Base-by-base conservation (phyloP, 2,888 invertebrate genomes). In the Tethea ocularis region DNA sequence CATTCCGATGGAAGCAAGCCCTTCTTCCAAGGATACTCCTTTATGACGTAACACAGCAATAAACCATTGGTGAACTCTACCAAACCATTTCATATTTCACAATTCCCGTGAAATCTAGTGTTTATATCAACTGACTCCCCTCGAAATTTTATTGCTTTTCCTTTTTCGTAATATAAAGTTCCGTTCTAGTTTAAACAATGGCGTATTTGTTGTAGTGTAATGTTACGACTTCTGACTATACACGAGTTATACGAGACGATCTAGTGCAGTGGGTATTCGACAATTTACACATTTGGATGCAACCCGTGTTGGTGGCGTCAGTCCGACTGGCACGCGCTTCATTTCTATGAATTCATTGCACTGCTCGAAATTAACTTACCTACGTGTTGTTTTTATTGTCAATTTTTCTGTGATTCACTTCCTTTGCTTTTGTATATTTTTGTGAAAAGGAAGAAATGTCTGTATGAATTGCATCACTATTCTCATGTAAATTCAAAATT, bases 231-330 rank as follows among this genome's bases (percentile, higher is more conserved):
- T 59, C 67, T 58, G 61, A 69, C 65, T 57, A 33, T 61, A 61
- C 57, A 46, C 46, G 29, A 41, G 52, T 29, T n/a, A 62, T 46
- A 52, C 51, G 38, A 64, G 65, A 65, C 62, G 65, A 69, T 71
- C 60, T 64, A 62, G 72, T 62, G 59, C 63, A 74, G 55, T 69
- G 63, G 73, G 71, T 67, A 66, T 60, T 61, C 62, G 71, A 72
- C 20, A 33, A 46, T 20, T 46, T 76, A 72, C 70, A 73, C 75
- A 75, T 86, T 86, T 73, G 66, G 68, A 84, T 85, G 80, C 81
- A 77, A 80, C 82, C 74, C 71, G n/a, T 46, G 72, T 67, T 59
- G 63, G 69, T 65, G 73, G 67, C 70, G 68, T 69, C 74, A 68
- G 57, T 57, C 62, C 61, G 65, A 59, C 69, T 63, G 63, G 54